These are phyloP conservation scores for Pelosia muscerda DNA, from an alignment of 2,888 invertebrate genomes.

Conservation along the genomic window DNA sequence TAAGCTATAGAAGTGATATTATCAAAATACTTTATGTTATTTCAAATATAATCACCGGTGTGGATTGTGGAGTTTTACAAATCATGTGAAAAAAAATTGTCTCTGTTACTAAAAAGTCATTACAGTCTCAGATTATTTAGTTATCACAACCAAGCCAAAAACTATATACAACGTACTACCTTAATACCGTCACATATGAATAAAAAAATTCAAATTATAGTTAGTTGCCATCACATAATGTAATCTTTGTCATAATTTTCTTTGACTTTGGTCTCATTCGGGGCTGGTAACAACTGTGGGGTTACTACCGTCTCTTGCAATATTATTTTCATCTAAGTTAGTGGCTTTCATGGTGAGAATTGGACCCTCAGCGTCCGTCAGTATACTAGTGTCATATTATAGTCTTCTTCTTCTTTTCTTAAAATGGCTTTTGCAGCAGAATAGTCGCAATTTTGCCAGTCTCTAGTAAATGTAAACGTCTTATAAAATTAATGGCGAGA, in stretches of 20 bases:
- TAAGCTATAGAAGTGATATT: not conserved
- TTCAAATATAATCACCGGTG: not conserved
- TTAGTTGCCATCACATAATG: not conserved
- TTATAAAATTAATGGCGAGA: no score
- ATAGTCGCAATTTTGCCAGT: no score
- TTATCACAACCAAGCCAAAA: conserved; percentile 23
- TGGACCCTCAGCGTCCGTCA: no score
- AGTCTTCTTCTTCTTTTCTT: no score
- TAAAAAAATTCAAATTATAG: conserved; percentile 27
- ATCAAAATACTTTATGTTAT: not conserved
- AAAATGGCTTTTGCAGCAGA: no score
- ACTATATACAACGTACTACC: conserved; percentile 31
- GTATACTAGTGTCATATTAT: no score
- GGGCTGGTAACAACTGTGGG: no score
- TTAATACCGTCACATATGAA: conserved; percentile 37
- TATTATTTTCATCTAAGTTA: no score
- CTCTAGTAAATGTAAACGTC: no score
- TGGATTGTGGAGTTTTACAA: not conserved
- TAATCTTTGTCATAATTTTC: conserved; percentile 9
- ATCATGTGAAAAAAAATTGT: not conserved
- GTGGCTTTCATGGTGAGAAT: no score
- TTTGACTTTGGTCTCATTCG: conserved; percentile 18
- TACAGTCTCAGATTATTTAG: conserved; percentile 23
- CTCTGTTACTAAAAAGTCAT: not conserved
- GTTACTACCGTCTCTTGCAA: no score